A percentile compares a stretch with the other conserved stretches of the same genome.
Evolutionary conservation across 2,797 vertebrate genomes (phyloP).

Genomic region (Prunella strophiata): DNA sequence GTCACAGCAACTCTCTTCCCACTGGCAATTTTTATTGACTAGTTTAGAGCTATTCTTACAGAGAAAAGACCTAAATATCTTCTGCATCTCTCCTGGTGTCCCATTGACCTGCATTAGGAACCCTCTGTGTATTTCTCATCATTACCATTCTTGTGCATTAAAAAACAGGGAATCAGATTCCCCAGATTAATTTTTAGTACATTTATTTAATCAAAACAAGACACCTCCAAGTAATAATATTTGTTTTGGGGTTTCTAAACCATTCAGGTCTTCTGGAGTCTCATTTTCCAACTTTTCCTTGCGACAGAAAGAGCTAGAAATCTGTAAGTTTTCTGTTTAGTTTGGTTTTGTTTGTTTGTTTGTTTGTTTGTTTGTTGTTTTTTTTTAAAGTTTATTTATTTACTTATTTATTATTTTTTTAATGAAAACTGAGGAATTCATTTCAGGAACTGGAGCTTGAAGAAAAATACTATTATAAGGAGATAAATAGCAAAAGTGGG

Average conservation of each 20-base stretch:
- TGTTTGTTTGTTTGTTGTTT: not conserved
- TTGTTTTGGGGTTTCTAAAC: not conserved
- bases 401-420: not conserved
- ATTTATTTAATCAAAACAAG: not conserved
- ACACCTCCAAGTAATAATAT: not conserved
- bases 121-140: not conserved
- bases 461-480: not conserved
- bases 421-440: not conserved
- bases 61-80: not conserved
- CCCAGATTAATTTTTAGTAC: not conserved
- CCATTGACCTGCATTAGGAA: not conserved
- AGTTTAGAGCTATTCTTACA: not conserved
- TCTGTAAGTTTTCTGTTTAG: not conserved
- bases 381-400: not conserved
- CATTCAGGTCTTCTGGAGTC: not conserved
- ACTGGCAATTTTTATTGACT: not conserved
- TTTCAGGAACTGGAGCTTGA: not conserved
- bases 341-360: no score
- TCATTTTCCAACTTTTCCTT: not conserved
- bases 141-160: not conserved
- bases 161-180: not conserved
- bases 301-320: not conserved
- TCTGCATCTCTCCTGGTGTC: not conserved
- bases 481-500: not conserved
- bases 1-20: not conserved